These are phyloP conservation scores for Lagopus muta DNA, from an alignment of 2,113 vertebrate species.

Conservation along the genomic window DNA sequence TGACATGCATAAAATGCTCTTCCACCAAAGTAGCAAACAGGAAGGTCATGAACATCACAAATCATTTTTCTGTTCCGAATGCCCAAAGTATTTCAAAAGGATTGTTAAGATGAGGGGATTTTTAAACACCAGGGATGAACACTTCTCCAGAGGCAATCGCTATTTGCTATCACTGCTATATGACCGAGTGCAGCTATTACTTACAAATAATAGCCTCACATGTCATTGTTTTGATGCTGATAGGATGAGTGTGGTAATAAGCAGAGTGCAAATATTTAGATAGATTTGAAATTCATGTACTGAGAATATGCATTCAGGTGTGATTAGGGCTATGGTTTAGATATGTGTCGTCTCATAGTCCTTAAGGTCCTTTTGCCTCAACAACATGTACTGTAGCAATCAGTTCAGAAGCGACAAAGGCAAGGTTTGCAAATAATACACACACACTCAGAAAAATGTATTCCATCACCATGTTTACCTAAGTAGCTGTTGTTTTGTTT, in stretches of 20 bases:
- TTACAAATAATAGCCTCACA: neutral
- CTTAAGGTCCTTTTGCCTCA: neutral
- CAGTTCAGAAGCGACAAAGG: neutral
- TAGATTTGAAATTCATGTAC: constrained; percentile 41
- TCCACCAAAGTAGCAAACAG: neutral
- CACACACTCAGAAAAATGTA: neutral
- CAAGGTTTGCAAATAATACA: neutral
- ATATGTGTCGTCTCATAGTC: neutral
- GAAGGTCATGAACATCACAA: neutral
- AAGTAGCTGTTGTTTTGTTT: neutral
- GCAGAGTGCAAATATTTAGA: constrained; percentile 47
- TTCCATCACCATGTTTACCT: neutral
- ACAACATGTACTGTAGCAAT: neutral
- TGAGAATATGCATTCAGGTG: neutral
- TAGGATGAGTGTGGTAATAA: neutral
- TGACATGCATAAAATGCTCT: neutral
- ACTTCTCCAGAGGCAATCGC: neutral
- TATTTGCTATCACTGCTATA: neutral
- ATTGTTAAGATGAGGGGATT: neutral
- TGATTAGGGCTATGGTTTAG: constrained; percentile 9
- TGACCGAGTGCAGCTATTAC: constrained; percentile 9
- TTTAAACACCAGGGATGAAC: neutral
- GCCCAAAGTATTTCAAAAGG: neutral
- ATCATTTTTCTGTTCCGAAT: neutral
- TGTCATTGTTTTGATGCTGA: constrained; percentile 33